Evolutionary conservation across 2,113 vertebrate genomes (phyloP).

Genomic region (Nibea albiflora): DNA sequence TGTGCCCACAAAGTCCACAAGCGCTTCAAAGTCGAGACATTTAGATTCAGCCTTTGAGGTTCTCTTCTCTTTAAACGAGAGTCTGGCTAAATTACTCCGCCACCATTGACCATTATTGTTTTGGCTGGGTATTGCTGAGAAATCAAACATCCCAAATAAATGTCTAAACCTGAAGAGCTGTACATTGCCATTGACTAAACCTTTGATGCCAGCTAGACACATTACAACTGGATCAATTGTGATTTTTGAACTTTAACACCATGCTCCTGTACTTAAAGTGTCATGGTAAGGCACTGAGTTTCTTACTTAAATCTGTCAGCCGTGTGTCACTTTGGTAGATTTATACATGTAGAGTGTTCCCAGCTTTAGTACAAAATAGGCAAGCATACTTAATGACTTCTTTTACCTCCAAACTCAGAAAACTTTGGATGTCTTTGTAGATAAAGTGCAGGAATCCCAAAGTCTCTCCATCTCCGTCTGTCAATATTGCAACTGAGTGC

Average conservation of each 20-base stretch:
- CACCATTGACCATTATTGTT: background rate
- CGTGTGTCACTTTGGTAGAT: background rate
- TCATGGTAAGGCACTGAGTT: background rate
- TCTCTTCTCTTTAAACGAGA: background rate
- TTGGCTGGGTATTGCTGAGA: too few relatives aligned
- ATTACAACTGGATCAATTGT: background rate
- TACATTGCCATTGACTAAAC: background rate
- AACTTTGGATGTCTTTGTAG: slow-evolving; percentile 54
- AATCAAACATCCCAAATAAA: too few relatives aligned
- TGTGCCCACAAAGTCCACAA: too few relatives aligned
- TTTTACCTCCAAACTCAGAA: slow-evolving; percentile 35
- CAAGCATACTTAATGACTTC: background rate
- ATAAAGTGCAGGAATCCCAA: slow-evolving; percentile 83
- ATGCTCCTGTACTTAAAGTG: background rate
- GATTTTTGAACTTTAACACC: background rate
- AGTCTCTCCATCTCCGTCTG: slow-evolving; percentile 45
- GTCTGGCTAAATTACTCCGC: background rate
- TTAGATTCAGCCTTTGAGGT: too few relatives aligned
- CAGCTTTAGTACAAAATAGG: slow-evolving; percentile 16
- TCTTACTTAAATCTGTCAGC: background rate
- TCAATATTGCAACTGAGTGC: slow-evolving; percentile 44
- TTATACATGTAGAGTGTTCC: slow-evolving; percentile 19
- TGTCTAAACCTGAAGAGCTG: too few relatives aligned
- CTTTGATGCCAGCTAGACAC: background rate
- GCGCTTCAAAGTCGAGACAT: too few relatives aligned